Conservation (phyloP, 2,797 vertebrate species). For the Mormyrops attenuatus region DNA sequence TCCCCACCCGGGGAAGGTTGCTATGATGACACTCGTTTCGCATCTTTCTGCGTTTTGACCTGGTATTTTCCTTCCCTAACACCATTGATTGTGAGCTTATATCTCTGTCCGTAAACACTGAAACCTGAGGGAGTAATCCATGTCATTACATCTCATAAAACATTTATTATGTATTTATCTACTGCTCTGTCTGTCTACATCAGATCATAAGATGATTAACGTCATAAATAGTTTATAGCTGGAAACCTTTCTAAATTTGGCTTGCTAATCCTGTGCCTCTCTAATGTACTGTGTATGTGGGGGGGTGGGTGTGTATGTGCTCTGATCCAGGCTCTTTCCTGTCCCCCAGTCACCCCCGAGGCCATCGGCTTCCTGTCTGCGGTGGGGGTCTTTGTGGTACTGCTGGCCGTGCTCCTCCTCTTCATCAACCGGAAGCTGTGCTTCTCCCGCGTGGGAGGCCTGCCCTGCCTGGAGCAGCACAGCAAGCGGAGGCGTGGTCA, state of each 20-base stretch:
- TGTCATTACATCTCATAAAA: not conserved
- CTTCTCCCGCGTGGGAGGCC: conserved; percentile 66
- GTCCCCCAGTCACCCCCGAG: conserved; percentile 68
- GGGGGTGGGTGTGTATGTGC: not conserved
- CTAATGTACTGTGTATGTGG: not conserved
- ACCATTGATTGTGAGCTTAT: not conserved
- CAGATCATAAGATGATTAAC: not conserved
- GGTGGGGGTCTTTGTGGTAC: conserved; percentile 68
- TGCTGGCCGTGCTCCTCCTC: conserved; percentile 74
- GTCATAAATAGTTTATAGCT: not conserved
- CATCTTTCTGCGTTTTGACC: not conserved
- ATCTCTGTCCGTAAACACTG: not conserved
- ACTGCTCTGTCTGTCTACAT: not conserved
- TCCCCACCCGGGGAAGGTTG: not conserved
- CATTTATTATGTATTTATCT: not conserved
- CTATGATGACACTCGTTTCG: not conserved
- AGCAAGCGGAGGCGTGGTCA: conserved; percentile 50
- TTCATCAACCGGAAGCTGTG: conserved; percentile 83
- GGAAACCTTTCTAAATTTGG: not conserved
- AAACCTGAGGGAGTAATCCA: not conserved
- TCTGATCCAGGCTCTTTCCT: not conserved
- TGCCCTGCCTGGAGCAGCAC: conserved; percentile 64
- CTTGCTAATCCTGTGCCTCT: not conserved
- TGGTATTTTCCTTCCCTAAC: not conserved
- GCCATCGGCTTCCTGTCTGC: conserved; percentile 71